Evolutionary conservation across 1,140 invertebrate genomes (phyloP), one percentile per base, ranked within the genome.

Genomic region (Vanessa atalanta): DNA sequence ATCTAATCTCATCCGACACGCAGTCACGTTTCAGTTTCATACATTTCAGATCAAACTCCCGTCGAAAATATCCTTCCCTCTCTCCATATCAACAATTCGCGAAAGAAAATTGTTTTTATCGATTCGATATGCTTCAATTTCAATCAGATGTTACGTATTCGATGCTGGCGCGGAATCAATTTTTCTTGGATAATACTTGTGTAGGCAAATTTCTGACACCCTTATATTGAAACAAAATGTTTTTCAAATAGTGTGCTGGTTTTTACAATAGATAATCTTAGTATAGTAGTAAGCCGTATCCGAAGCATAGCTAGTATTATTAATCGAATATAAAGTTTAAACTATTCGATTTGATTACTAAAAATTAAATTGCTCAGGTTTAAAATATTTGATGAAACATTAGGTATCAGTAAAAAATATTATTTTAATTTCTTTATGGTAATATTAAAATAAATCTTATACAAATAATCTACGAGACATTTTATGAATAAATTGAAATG

Each of bases 71-170:
- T 83, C 79, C 67, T 67, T 76, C 61, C 81, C 80, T 80, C n/a
- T 53, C n/a, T 53, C 50, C 86, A 84, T 85, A 88, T 89, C 85
- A 87, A 89, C 81, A 87, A 79, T 80, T 70, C 66, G 79, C 76
- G 66, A 72, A 83, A 80, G 85, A 88, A 89, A 90, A 88, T 88
- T 88, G 87, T 90, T 90, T 88, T 90, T 88, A 88, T 86, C 81
- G 83, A 90, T 90, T 85, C 82, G 82, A 88, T 88, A 88, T 88
- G 85, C 83, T 82, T 84, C 85, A 83, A 88, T 90, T 90, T 88
- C 88, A 88, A 89, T 85, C 81, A 82, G 77, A 65, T 69, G 55
- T 57, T 48, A 79, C 81, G 84, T 88, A 82, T 88, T 86, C 83
- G 82, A 64, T 70, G 73, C 20, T 23, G 76, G 79, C 74, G 80